These are phyloP conservation scores for Anagyrus pseudococci DNA, from an alignment of 2,888 invertebrate genomes.

Conservation along the genomic window DNA sequence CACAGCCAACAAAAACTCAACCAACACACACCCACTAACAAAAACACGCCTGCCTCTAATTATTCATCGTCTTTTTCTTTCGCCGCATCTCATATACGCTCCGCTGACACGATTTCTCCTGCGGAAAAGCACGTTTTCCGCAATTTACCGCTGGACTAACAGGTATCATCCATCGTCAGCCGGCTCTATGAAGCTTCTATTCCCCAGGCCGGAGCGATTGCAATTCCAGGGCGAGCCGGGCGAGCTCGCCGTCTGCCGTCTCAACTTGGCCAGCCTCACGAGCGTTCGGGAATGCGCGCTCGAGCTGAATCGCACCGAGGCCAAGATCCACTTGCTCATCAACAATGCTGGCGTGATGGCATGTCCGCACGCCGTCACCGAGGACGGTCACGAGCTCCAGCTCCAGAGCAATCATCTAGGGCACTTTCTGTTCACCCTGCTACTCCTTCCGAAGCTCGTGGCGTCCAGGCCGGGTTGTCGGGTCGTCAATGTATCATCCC, in stretches of 20 bases:
- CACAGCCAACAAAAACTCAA: no score
- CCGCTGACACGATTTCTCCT: no score
- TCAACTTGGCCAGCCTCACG: slow-evolving; percentile 66
- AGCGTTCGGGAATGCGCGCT: slow-evolving; percentile 67
- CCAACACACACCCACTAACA: no score
- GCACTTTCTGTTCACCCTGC: slow-evolving; percentile 69
- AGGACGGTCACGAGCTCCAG: slow-evolving; percentile 73
- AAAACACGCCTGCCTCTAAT: no score
- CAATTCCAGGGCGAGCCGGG: slow-evolving; percentile 49
- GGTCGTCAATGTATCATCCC: slow-evolving; percentile 70
- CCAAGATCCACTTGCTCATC: slow-evolving; percentile 69
- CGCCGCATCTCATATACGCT: no score
- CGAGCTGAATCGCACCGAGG: slow-evolving; percentile 60
- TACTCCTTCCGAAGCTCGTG: slow-evolving; percentile 69
- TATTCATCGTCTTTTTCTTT: no score
- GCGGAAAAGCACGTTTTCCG: no score
- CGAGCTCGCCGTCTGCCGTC: slow-evolving; percentile 47
- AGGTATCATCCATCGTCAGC: no score
- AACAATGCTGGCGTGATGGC: slow-evolving; percentile 79
- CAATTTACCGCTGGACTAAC: no score
- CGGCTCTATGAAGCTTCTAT: no score
- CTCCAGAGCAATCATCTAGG: slow-evolving; percentile 73
- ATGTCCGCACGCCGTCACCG: slow-evolving; percentile 68
- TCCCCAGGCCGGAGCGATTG: slow-evolving; percentile 43
- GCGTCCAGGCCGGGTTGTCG: slow-evolving; percentile 61